phyloP scores from a whole-genome alignment of 2,797 vertebrate species.

The Alectoris magna region DNA sequence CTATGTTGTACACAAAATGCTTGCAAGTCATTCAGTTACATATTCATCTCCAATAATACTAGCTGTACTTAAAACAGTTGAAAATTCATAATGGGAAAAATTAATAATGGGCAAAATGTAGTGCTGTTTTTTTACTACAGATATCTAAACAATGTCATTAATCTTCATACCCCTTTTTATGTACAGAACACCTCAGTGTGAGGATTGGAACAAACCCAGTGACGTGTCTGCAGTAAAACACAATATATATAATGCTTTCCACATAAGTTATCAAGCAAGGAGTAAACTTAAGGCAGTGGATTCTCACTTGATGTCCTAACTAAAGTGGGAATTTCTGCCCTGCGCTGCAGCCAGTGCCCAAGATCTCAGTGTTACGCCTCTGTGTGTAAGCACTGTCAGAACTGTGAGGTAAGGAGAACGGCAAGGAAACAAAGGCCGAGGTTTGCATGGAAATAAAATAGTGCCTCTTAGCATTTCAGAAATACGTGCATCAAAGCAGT shows the following conservation, averaged over 20 bases:
- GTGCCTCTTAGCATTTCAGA: background rate
- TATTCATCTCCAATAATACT: background rate
- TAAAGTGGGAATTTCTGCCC: background rate
- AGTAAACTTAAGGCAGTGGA: background rate
- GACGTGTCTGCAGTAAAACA: background rate
- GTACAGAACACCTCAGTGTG: background rate
- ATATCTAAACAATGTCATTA: background rate
- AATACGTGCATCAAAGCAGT: accelerated
- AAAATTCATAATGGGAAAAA: background rate
- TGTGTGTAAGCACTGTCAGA: background rate
- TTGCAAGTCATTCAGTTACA: background rate
- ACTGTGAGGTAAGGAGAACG: background rate
- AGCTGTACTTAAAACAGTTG: background rate
- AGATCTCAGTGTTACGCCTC: background rate
- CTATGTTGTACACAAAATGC: background rate
- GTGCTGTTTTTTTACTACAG: background rate
- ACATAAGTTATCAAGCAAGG: background rate
- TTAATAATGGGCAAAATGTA: background rate
- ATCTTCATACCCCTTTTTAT: background rate
- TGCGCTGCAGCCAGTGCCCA: background rate
- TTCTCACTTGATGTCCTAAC: background rate
- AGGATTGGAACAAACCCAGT: background rate
- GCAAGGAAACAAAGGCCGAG: background rate
- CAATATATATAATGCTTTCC: background rate
- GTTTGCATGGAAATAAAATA: background rate